Evolutionary conservation across 2,797 vertebrate genomes (phyloP), one percentile per base, ranked within the genome.

Genomic region (Trachurus trachurus): DNA sequence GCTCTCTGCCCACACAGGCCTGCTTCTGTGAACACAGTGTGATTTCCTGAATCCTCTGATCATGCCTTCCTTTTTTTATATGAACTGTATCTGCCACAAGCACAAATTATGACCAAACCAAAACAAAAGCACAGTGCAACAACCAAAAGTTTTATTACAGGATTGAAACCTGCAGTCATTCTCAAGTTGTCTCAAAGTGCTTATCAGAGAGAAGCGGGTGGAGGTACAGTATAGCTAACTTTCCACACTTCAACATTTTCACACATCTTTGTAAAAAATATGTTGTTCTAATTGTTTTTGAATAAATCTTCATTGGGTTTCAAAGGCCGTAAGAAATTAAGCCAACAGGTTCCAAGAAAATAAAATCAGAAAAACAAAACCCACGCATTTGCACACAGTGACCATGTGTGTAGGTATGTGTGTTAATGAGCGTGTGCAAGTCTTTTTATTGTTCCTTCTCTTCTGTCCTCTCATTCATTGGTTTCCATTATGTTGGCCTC

Each of bases 401-500:
- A 42, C 22, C 42, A 64, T 49, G 44, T 49, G 44, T 16, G 12
- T 12, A 15, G 12, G 1, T 16, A 54, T 54, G 22, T 26, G 22
- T 47, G 42, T 65, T 66, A 66, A 82, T 82, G 50, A 49, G 40
- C 16, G 12, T 21, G n/a, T 74, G 21, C 60, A 26, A 21, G 16
- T 13, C 0, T 40, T 52, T 29, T 50, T n/a, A 68, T 53, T 69
- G 66, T 75, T 73, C 60, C 16, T 22, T 60, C 54, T 68, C 19
- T 71, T 67, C 59, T 76, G 21, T 72, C 40, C 54, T 71, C 49
- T 16, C 9, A 54, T 79, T 57, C 69, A 72, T 78, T 67, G 49
- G 64, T 85, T 74, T 59, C 47, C 39, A 57, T 82, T 78, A 61
- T 58, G 22, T 45, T 21, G 5, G 39, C 76, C 64, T 67, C 59